A percentile compares a stretch with the other conserved stretches of the same genome.
phyloP scores from a whole-genome alignment of 2,888 invertebrate genomes.

The Cyclophora albipunctata region DNA sequence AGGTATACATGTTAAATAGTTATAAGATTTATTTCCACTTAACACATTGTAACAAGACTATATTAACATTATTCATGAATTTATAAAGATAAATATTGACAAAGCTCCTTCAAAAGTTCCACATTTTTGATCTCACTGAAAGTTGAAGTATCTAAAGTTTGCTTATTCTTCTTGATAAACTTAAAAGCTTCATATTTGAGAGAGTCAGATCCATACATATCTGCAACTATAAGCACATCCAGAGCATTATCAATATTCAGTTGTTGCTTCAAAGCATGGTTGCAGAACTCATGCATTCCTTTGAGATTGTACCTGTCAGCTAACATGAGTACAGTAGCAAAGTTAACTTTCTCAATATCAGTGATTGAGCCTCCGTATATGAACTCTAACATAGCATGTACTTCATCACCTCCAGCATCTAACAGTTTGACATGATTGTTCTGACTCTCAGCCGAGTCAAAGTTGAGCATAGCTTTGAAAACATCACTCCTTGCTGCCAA shows the following conservation, averaged over 20 bases:
- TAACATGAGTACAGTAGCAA: constrained; percentile 46
- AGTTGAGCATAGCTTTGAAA: constrained; percentile 64
- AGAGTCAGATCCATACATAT: constrained; percentile 47
- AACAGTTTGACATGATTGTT: constrained; percentile 50
- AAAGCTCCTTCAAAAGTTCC: constrained; percentile 45
- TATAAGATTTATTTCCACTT: too few relatives aligned
- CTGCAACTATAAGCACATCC: constrained; percentile 49
- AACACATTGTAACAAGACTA: too few relatives aligned
- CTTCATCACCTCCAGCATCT: constrained; percentile 51
- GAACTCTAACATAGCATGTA: constrained; percentile 47
- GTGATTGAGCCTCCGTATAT: constrained; percentile 56
- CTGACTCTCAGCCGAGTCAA: constrained; percentile 59
- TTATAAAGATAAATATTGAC: constrained; percentile 35
- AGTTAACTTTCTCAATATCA: constrained; percentile 43
- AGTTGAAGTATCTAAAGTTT: constrained; percentile 32
- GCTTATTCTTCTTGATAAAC: constrained; percentile 49
- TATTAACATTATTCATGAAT: too few relatives aligned
- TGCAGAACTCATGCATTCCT: constrained; percentile 45
- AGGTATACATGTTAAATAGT: too few relatives aligned
- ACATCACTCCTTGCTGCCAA: constrained; percentile 56
- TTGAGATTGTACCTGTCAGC: constrained; percentile 53
- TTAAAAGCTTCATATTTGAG: constrained; percentile 48
- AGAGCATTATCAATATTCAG: constrained; percentile 46
- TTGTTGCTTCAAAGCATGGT: constrained; percentile 42
- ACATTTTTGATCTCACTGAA: constrained; percentile 51